These are phyloP conservation scores for Pseudomugil gertrudae DNA, from an alignment of 2,797 vertebrate genomes.

Conservation along the genomic window DNA sequence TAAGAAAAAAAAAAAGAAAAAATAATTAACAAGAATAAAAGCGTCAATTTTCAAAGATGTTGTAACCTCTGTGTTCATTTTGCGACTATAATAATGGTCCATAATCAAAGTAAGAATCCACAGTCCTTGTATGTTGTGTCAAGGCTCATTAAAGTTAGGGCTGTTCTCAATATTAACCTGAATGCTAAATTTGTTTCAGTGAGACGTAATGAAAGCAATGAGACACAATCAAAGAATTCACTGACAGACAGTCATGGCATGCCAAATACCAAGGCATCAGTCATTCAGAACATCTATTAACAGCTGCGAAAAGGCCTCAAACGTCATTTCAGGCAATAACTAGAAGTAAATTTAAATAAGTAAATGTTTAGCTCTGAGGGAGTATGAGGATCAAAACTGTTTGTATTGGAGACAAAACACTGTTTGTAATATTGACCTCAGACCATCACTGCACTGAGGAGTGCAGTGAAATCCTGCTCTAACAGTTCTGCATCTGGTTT, in stretches of 20 bases:
- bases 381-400: slow-evolving; percentile 64
- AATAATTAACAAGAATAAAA: slow-evolving; percentile 17
- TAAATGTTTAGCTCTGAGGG: slow-evolving; percentile 70
- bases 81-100: slow-evolving; percentile 63
- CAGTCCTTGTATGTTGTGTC: slow-evolving; percentile 39
- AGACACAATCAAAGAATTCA: slow-evolving; percentile 44
- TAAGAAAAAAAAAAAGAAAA: neutral
- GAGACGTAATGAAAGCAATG: slow-evolving; percentile 34
- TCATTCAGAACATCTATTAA: slow-evolving; percentile 46
- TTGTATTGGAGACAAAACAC: slow-evolving; percentile 62
- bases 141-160: slow-evolving; percentile 68
- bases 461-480: slow-evolving; percentile 42
- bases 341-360: slow-evolving; percentile 67
- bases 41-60: slow-evolving; percentile 56
- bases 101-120: slow-evolving; percentile 67
- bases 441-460: too few species aligned
- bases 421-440: slow-evolving; percentile 70
- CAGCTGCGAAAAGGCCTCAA: slow-evolving; percentile 29
- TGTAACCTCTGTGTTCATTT: slow-evolving; percentile 63
- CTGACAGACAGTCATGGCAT: slow-evolving; percentile 46
- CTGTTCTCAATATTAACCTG: slow-evolving; percentile 62
- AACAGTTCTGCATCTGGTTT: slow-evolving; percentile 35
- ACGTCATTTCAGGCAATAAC: slow-evolving; percentile 53
- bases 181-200: slow-evolving; percentile 56
- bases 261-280: slow-evolving; percentile 43